Evolutionary conservation across 2,797 vertebrate genomes (phyloP).

Genomic region (Danio tinwini): DNA sequence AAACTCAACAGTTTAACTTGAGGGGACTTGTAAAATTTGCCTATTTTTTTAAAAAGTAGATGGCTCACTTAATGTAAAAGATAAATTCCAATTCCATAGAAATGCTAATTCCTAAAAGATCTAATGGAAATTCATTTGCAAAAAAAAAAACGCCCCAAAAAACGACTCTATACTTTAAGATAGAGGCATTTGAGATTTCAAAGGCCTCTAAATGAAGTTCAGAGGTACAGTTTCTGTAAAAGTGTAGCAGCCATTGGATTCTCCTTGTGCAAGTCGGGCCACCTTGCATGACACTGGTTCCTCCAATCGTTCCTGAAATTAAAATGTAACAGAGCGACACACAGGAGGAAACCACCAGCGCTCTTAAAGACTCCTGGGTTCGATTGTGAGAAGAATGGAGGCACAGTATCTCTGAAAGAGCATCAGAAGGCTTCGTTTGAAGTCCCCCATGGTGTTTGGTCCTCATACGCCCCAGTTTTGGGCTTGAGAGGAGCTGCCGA

Average conservation of each 20-base stretch:
- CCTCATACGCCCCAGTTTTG: conserved; percentile 55
- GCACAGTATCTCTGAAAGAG: conserved; percentile 51
- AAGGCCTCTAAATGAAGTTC: conserved; percentile 74
- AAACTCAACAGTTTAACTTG: too few relatives aligned
- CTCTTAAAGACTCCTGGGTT: conserved; percentile 77
- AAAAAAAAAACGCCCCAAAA: too few relatives aligned
- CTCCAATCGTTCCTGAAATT: conserved; percentile 26
- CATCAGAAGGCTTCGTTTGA: conserved; percentile 46
- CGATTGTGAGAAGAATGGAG: conserved; percentile 48
- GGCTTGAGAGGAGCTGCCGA: conserved; percentile 61
- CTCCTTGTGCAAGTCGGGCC: conserved; percentile 50
- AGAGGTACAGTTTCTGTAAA: conserved; percentile 71
- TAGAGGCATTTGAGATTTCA: conserved; percentile 34
- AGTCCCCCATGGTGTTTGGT: conserved; percentile 42
- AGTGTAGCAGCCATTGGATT: conserved; percentile 48
- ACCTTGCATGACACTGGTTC: conserved; percentile 35
- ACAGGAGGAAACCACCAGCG: conserved; percentile 29
- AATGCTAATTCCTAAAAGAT: conserved; percentile 60
- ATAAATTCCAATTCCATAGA: conserved; percentile 51
- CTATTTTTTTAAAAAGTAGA: too few relatives aligned
- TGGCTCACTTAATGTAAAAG: conserved; percentile 9
- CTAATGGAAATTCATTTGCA: conserved; percentile 60
- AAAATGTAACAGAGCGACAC: conserved; percentile 50
- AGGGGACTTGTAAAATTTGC: too few relatives aligned
- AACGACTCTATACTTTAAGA: conserved; percentile 35